These are phyloP conservation scores for Centrocercus urophasianus DNA, from an alignment of 2,113 vertebrate species.

Conservation along the genomic window DNA sequence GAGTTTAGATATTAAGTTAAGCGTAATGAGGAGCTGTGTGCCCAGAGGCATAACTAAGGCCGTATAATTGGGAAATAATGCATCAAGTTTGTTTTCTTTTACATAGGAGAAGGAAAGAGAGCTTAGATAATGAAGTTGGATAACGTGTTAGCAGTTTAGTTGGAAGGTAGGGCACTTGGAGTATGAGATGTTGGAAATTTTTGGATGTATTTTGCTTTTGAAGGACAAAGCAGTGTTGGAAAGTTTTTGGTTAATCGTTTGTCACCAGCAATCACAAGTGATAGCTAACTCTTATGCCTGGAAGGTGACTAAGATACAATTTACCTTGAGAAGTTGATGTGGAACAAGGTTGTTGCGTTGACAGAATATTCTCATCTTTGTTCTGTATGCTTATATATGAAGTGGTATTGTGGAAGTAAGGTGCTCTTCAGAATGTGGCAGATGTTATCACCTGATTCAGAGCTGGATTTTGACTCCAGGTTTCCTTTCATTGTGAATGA, in stretches of 20 bases:
- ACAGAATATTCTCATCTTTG: background rate
- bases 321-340: background rate
- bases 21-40: background rate
- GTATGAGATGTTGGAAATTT: background rate
- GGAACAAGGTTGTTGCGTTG: background rate
- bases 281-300: background rate
- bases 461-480: background rate
- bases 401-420: background rate
- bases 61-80: background rate
- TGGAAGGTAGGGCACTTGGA: background rate
- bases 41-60: background rate
- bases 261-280: background rate
- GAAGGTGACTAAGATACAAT: background rate
- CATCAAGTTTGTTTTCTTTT: background rate
- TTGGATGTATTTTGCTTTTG: background rate
- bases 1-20: background rate
- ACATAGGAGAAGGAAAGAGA: accelerated
- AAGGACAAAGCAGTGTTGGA: background rate
- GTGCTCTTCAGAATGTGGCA: background rate
- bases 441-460: background rate
- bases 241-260: background rate
- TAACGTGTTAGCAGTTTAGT: background rate
- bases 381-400: background rate
- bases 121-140: background rate
- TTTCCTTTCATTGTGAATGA: background rate